These are phyloP conservation scores for Bombyx huttoni DNA, from an alignment of 2,888 invertebrate genomes.

Conservation along the genomic window DNA sequence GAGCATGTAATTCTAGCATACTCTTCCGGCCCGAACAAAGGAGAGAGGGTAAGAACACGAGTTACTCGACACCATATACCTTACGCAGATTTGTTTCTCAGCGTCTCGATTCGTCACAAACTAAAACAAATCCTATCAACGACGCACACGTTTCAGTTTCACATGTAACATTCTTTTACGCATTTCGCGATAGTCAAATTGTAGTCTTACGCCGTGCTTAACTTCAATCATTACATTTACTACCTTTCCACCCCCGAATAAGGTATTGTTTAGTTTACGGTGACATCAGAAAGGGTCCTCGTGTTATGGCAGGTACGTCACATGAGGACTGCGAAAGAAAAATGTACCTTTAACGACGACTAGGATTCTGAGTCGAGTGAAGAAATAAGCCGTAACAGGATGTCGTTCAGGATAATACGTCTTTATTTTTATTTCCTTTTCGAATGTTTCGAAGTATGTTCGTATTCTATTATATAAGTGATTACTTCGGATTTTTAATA, in stretches of 20 bases:
- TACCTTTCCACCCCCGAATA: constrained; percentile 59
- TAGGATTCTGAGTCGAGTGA: constrained; percentile 61
- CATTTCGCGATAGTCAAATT: constrained; percentile 71
- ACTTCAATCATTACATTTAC: constrained; percentile 64
- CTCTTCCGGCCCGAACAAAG: constrained; percentile 72
- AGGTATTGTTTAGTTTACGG: constrained; percentile 56
- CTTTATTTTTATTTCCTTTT: constrained; percentile 56
- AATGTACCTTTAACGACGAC: constrained; percentile 70
- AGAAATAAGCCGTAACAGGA: constrained; percentile 71
- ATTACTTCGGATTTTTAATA: too few relatives aligned
- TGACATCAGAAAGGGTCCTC: constrained; percentile 46
- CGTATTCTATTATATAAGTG: neutral
- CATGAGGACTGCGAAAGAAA: constrained; percentile 69
- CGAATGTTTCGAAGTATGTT: constrained; percentile 14
- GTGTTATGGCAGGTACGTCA: constrained; percentile 54
- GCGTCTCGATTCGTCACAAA: constrained; percentile 28
- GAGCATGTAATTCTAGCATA: constrained; percentile 73
- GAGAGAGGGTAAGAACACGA: constrained; percentile 72
- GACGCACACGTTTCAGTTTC: constrained; percentile 38
- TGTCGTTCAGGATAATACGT: constrained; percentile 67
- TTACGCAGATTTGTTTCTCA: constrained; percentile 72
- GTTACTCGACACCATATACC: constrained; percentile 71
- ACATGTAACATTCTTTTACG: constrained; percentile 21
- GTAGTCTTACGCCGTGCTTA: constrained; percentile 67
- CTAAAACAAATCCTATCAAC: constrained; percentile 42